Percentiles rank a stretch among this genome's conserved stretches.
Evolutionary conservation across 2,797 vertebrate genomes (phyloP).

Genomic region (Tarsius wallacei): DNA sequence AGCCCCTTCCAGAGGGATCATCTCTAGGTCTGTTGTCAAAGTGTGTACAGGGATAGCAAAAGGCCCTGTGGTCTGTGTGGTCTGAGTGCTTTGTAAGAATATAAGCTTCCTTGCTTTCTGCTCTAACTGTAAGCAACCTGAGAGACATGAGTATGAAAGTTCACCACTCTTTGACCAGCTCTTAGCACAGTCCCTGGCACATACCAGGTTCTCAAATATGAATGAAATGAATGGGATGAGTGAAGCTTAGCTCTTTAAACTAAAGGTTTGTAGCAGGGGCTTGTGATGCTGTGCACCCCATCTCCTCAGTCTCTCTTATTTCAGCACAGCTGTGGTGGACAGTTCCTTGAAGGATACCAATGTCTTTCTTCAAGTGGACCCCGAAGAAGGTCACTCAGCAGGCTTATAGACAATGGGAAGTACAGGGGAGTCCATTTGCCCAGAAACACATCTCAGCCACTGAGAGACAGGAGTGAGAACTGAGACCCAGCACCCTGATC

Average conservation of each 20-base stretch:
- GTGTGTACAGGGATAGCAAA: accelerated
- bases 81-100: neutral
- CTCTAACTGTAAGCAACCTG: neutral
- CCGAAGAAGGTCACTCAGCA: neutral
- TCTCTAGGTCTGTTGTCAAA: neutral
- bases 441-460: neutral
- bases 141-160: neutral
- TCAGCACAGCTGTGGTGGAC: neutral
- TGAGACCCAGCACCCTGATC: neutral
- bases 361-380: neutral
- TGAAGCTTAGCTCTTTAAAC: neutral
- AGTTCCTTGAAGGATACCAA: neutral
- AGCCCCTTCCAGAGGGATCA: neutral
- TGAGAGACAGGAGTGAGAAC: neutral
- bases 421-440: neutral
- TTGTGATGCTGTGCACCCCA: accelerated
- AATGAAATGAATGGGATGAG: neutral
- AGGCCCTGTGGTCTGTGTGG: neutral
- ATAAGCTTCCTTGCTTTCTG: neutral
- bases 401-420: neutral
- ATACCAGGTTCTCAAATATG: neutral
- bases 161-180: neutral
- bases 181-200: neutral
- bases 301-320: neutral
- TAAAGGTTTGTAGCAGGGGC: neutral